Conservation (phyloP, 2,797 vertebrate genomes). For the Malacoctenus gilli region DNA sequence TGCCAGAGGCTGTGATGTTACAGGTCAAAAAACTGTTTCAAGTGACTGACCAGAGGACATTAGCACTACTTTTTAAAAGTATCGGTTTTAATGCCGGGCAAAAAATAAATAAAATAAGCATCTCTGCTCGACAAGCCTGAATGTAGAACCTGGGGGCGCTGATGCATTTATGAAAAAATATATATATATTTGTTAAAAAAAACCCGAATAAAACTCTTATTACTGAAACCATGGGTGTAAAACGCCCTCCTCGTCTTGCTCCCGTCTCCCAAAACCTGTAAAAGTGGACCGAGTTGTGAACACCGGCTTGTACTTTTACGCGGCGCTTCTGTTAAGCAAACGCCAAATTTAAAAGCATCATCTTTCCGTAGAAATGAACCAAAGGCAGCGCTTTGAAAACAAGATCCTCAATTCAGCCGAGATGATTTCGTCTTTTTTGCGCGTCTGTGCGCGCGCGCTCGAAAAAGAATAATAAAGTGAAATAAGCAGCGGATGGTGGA, state of each 20-base stretch:
- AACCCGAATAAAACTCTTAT: constrained; percentile 14
- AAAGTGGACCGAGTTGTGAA: constrained; percentile 23
- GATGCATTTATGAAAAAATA: background rate
- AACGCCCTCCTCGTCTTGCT: constrained; percentile 13
- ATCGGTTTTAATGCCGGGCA: background rate
- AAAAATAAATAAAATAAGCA: background rate
- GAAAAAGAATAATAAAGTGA: constrained; percentile 52
- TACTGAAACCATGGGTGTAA: constrained; percentile 33
- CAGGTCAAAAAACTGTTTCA: background rate
- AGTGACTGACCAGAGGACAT: background rate
- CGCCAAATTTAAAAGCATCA: constrained; percentile 35
- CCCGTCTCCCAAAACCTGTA: constrained; percentile 32
- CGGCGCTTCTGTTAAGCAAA: constrained; percentile 33
- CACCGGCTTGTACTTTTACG: background rate
- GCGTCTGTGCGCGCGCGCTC: constrained; percentile 22
- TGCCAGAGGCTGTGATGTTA: background rate
- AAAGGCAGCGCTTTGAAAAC: constrained; percentile 53
- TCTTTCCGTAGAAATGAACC: constrained; percentile 51
- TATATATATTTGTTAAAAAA: too few species aligned
- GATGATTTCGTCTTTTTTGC: too few species aligned
- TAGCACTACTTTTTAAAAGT: background rate
- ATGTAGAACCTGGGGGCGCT: background rate
- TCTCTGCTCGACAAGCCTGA: background rate
- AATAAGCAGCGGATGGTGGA: constrained; percentile 55
- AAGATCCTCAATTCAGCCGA: constrained; percentile 49